phyloP scores from a whole-genome alignment of 1,140 invertebrate species.

The Aphelinus atriplicis region DNA sequence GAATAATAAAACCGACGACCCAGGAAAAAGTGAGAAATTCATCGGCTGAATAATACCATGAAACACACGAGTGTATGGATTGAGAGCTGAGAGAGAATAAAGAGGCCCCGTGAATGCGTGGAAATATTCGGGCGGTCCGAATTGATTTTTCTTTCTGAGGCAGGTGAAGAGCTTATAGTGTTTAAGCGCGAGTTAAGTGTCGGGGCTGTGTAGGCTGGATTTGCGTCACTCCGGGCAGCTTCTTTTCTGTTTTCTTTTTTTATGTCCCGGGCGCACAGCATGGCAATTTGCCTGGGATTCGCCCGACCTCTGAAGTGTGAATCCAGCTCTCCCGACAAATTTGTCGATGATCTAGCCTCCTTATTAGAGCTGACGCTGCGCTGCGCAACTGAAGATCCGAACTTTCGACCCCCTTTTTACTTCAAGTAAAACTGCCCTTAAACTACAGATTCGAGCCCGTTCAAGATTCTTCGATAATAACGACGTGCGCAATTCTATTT shows the following conservation, averaged over 20 bases:
- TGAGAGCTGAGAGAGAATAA: slow-evolving; percentile 46
- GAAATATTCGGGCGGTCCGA: background rate
- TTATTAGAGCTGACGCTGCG: slow-evolving; percentile 3
- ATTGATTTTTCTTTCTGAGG: slow-evolving; percentile 13
- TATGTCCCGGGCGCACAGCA: background rate
- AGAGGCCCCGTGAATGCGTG: slow-evolving; percentile 32
- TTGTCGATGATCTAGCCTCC: no score
- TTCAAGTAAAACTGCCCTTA: no score
- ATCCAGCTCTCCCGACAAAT: no score
- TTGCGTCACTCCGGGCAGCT: slow-evolving; percentile 1
- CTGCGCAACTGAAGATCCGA: no score
- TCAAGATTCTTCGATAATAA: no score
- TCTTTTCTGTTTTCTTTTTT: background rate
- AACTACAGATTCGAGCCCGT: no score
- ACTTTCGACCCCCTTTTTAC: no score
- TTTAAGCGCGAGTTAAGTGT: background rate
- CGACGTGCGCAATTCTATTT: no score
- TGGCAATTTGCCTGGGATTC: slow-evolving; percentile 21
- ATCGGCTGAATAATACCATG: slow-evolving; percentile 1
- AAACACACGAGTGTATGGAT: slow-evolving; percentile 1
- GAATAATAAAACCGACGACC: no score
- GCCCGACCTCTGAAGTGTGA: background rate
- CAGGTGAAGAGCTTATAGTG: slow-evolving; percentile 4
- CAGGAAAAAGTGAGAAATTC: background rate
- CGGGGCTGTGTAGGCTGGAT: slow-evolving; percentile 31